Conservation (phyloP, 2,797 vertebrate species). For the Protonibea diacanthus region DNA sequence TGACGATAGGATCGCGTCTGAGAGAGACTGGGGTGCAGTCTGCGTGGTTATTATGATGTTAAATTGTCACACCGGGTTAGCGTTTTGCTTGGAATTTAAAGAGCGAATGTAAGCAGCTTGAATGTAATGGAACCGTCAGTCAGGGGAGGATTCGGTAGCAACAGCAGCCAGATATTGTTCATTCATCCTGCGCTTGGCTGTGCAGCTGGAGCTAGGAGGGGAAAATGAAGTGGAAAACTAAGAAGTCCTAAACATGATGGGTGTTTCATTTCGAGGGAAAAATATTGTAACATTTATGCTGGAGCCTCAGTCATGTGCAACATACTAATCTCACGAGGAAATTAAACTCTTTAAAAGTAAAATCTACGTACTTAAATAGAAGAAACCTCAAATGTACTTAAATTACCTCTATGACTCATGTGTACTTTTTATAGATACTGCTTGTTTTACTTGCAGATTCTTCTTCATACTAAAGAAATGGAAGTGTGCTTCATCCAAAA, state of each 20-base stretch:
- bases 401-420: not conserved
- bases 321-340: not conserved
- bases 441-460: constrained; percentile 14
- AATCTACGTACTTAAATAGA: too few relatives aligned
- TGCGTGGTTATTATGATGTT: constrained; percentile 34
- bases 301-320: not conserved
- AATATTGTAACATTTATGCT: not conserved
- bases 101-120: constrained; percentile 40
- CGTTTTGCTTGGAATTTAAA: constrained; percentile 32
- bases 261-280: constrained; percentile 1
- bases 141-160: constrained; percentile 49
- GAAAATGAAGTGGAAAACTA: constrained; percentile 53
- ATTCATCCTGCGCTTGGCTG: constrained; percentile 71
- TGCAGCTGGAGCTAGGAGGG: constrained; percentile 50
- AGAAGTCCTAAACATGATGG: constrained; percentile 25
- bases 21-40: not conserved
- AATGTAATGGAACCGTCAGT: constrained; percentile 63
- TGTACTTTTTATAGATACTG: constrained; percentile 10
- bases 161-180: constrained; percentile 80
- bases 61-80: constrained; percentile 35
- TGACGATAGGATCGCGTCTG: constrained; percentile 11
- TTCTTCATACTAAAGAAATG: not conserved
- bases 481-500: not conserved
- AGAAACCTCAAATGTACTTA: not conserved
- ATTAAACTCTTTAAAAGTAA: too few relatives aligned